Evolutionary conservation across 2,113 vertebrate species (phyloP).

Genomic region (Nyctibius bracteatus): DNA sequence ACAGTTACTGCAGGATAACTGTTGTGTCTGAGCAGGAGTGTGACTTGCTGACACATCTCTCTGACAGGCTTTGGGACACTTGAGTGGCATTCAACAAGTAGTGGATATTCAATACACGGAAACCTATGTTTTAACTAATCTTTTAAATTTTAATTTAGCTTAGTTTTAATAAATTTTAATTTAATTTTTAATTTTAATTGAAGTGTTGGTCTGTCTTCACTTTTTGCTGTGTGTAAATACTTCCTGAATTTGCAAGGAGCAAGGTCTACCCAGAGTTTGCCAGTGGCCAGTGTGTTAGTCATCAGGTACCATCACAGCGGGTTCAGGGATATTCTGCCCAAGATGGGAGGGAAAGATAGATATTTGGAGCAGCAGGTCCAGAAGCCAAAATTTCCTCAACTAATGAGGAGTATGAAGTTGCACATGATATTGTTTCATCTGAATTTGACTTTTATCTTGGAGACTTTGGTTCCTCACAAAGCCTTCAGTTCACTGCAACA

Average conservation of each 20-base stretch:
- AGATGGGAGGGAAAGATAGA: neutral
- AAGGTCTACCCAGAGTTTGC: neutral
- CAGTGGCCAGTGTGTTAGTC: neutral
- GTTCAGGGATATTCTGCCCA: neutral
- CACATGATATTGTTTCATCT: neutral
- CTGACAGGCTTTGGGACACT: neutral
- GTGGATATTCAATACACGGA: neutral
- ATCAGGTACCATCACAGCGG: accelerated
- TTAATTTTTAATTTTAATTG: neutral
- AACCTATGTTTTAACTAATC: neutral
- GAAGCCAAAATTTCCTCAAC: neutral
- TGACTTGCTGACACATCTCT: neutral
- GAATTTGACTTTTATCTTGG: neutral
- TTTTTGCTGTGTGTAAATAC: neutral
- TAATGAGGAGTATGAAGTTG: neutral
- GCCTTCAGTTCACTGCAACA: neutral
- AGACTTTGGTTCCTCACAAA: neutral
- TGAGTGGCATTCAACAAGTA: neutral
- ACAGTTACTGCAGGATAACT: neutral
- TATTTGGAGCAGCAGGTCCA: neutral
- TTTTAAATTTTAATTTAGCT: neutral
- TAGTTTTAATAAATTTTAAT: neutral
- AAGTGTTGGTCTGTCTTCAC: neutral
- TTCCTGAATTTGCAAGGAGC: neutral
- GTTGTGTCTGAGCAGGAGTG: neutral